Evolutionary conservation across 2,797 vertebrate species (phyloP), one percentile per base, ranked within the genome.

Genomic region (Megaceryle alcyon): DNA sequence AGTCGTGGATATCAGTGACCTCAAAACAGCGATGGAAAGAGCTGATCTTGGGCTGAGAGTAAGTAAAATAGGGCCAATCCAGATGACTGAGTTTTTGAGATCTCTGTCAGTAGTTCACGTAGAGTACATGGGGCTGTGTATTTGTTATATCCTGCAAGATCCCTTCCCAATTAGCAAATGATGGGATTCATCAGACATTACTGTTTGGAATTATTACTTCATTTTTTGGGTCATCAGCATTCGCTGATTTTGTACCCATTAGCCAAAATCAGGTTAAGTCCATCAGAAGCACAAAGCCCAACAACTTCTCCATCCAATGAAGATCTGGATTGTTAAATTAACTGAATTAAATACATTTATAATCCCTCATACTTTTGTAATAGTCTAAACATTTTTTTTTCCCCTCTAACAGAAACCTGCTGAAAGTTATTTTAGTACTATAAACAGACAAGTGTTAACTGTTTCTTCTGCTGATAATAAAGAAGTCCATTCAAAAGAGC

Each of bases 21-120:
- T 99, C 82, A 97, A 98, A 96, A 91, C 92, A 31, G 98, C 97
- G 4, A 97, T 97, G 59, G 87, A 79, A 84, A 98, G 97, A 81
- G 98, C 98, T 61, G 98, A 99, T 92, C 76, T 70, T 61, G 97
- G 97, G 7, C 51, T 97, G 53, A 96, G 48, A 93, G 98, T 98
- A 93, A 98, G 98, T 96, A 89, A 80, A 94, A 20, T 2, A 29
- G 35, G 77, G 23, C 28, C 41, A 56, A 86, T 80, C 60, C 39
- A 75, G 22, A 61, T 1, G 0, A 15, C 31, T 37, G 18, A 0
- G 1, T 2, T 70, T 51, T 39, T 44, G 1, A 59, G 65, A 7
- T 53, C 17, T 39, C 9, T 76, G 19, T 77, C 69, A n/a, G 22
- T 25, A 51, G 35, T 51, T 88, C 65, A 19, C 28, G 17, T 39